Base-by-base conservation (phyloP, 2,113 vertebrate genomes). In the Corythoichthys intestinalis region DNA sequence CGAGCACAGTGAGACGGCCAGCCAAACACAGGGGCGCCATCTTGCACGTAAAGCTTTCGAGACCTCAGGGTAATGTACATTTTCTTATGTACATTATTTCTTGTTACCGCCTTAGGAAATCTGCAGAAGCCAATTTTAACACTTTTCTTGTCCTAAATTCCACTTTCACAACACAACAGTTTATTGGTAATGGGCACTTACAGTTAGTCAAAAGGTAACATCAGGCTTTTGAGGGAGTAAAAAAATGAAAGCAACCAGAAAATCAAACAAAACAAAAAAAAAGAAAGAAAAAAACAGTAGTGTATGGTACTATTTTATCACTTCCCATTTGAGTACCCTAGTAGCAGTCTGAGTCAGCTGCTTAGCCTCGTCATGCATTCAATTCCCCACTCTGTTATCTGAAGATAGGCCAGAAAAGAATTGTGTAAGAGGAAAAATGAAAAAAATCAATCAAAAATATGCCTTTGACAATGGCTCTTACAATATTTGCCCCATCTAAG, bases 121-220 rank as follows among this genome's bases (percentile, higher is more conserved):
- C 38, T 49, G 28, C 37, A 70, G 46, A 44, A 46, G 49, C 39
- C 67, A 9, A 34, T 75, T 75, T 62, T 41, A 50, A 4, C 13
- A 9, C 70, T 76, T 83, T 77, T 79, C 72, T 79, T 38, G 71
- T 72, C 65, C 69, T 54, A 67, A 74, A 73, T 11, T 66, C 53
- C 65, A 67, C 49, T 49, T 49, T 67, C 71, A 65, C 48, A 12
- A 68, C 67, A 61, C 69, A 78, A 61, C 47, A 66, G 71, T 54
- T 62, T 63, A 47, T n/a, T 69, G 60, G 60, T 76, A 78, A 77
- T 72, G 56, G 48, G 8, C 37, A 44, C 48, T 73, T 59, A 10
- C 47, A 37, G 53, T 7, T 39, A 17, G 0, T 79, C 0, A 0
- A 11, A 72, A 62, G 73, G 69, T 35, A 80, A 67, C 54, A 73